Conservation (phyloP, 2,888 invertebrate species). For the Eupithecia vulgata region DNA sequence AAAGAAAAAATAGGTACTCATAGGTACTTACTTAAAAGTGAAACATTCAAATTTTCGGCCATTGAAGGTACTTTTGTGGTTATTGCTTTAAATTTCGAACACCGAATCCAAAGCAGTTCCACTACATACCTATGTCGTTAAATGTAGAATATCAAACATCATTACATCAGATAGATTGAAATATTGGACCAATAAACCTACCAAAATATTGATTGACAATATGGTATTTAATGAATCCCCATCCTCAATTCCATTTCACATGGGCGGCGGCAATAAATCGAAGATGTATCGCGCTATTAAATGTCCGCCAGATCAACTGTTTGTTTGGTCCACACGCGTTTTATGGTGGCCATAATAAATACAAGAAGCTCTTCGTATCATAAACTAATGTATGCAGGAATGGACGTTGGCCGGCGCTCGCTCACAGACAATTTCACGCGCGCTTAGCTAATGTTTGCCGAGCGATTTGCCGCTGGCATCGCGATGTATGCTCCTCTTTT, state of each 20-base stretch:
- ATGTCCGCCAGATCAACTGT: constrained; percentile 45
- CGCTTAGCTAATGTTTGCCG: constrained; percentile 77
- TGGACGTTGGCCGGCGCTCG: constrained; percentile 55
- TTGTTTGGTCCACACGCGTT: constrained; percentile 47
- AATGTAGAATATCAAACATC: not conserved
- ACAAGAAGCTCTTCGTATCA: constrained; percentile 54
- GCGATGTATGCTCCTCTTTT: constrained; percentile 55
- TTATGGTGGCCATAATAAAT: constrained; percentile 52
- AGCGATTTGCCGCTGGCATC: constrained; percentile 71
- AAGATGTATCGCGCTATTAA: constrained; percentile 41
- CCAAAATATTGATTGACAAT: constrained; percentile 24
- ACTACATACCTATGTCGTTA: not conserved
- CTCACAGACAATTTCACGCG: constrained; percentile 76
- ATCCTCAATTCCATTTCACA: constrained; percentile 40
- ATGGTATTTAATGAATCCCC: constrained; percentile 25
- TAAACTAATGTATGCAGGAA: constrained; percentile 64
- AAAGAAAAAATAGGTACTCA: too few relatives aligned
- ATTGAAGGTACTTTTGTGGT: not conserved
- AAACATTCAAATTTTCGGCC: not conserved
- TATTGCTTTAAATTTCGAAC: not conserved
- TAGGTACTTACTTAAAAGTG: not conserved
- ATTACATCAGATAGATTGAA: not conserved
- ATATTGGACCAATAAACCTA: constrained; percentile 13
- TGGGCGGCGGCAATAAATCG: constrained; percentile 44
- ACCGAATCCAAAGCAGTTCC: not conserved